These are phyloP conservation scores for Anomalospiza imberbis DNA, from an alignment of 2,797 vertebrate species.

Conservation along the genomic window DNA sequence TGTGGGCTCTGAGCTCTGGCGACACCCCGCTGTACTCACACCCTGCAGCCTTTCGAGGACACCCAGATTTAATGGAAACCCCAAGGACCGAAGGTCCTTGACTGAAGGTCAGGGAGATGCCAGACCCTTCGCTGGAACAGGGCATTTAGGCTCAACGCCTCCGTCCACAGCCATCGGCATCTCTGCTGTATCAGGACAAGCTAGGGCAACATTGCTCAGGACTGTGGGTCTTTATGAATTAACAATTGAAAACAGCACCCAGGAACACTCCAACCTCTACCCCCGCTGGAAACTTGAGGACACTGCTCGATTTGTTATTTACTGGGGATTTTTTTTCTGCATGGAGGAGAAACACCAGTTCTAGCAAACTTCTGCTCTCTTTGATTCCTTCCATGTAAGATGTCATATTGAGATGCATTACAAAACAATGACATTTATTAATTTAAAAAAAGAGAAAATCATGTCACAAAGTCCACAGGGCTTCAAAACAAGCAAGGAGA, in stretches of 20 bases:
- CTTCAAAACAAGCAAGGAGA: background rate
- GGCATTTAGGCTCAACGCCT: background rate
- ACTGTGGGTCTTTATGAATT: constrained; percentile 39
- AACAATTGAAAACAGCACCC: constrained; percentile 20
- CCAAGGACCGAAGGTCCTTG: background rate
- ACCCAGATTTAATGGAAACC: too few species aligned
- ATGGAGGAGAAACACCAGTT: background rate
- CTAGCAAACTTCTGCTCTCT: constrained; percentile 10
- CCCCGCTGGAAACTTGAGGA: constrained; percentile 18
- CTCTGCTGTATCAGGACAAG: background rate
- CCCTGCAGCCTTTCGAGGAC: background rate
- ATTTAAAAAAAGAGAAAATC: background rate
- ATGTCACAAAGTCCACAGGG: background rate
- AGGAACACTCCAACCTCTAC: background rate
- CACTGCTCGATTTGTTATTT: constrained; percentile 26
- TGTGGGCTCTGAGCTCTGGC: background rate
- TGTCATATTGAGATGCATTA: background rate
- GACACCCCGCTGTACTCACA: too few species aligned
- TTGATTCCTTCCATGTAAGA: background rate
- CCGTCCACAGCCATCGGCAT: background rate
- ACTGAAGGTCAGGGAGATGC: background rate
- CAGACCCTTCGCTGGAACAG: background rate
- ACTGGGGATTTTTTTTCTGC: background rate
- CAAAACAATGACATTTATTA: background rate
- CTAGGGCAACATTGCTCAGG: background rate